Base-by-base conservation (phyloP, 2,797 vertebrate species). In the Poecilia wingei region DNA sequence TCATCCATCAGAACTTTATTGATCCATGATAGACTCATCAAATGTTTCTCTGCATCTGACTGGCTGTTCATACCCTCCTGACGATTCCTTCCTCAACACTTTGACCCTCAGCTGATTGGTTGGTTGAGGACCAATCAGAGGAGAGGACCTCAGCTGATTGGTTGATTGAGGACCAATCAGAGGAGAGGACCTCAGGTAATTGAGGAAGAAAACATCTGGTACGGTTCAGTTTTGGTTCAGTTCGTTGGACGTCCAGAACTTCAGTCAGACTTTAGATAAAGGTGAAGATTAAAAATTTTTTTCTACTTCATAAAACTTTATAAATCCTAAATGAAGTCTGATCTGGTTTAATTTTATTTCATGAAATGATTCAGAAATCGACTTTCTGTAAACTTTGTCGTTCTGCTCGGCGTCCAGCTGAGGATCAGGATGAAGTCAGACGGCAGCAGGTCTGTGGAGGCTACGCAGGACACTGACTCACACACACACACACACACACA, bases 361-460 rank as follows among this genome's bases (percentile, higher is more conserved):
- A n/a, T 14, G 6, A 28, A 66, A 14, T 45, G 22, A 41, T 36
- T 39, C 33, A 36, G 9, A 68, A 68, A 22, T 2, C 7, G 31
- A 64, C 59, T 20, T 8, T 66, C 47, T 64, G 59, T 33, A 36
- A 36, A 36, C 16, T 36, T 22, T 14, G n/a, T 14, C 1, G 7
- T 36, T 64, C 33, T 39, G 59, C 10, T 39, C 33, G 18, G 33
- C 2, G 3, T 61, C 57, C 61, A 41, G 9, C 39, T 6, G 41
- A 69, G 4, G 12, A 13, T 69, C 66, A 66, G 33, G 49, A 31
- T 36, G 68, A 46, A 28, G 31, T 75, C 39, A 55, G 10, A 3
- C 28, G 46, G 76, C 76, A 49, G 7, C 74, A 66, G 80, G 74
- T 77, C 66, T 47, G 6, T 64, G 68, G 73, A 61, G 74, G 75